Evolutionary conservation across 1,140 invertebrate genomes (phyloP), one percentile per base, ranked within the genome.

Genomic region (Piezodorus guildinii): DNA sequence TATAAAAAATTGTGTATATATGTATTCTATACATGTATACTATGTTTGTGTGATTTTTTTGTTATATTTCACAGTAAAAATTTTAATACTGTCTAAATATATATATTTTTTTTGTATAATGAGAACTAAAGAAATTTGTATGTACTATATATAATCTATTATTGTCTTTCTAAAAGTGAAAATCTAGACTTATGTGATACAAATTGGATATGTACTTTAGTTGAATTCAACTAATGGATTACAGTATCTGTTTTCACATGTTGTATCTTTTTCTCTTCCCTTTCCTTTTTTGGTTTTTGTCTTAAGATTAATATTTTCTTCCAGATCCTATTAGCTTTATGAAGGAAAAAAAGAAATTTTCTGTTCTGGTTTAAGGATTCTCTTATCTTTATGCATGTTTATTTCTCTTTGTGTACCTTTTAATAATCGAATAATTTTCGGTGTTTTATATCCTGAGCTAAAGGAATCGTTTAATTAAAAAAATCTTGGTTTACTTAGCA

Each of bases 161-260:
- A 52, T 64, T 51, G 46, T 62, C 56, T 62, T 65, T 65, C 58
- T 60, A 65, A 65, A 34, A 65, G 46, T 49, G 34, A 49, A 65
- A 39, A 30, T 49, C 43, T 60, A 39, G 27, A 51, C 27, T n/a
- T 60, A 60, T 56, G 58, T 60, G 51, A 46, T 44, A 52, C 59
- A 56, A 56, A 56, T 56, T 56, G 17, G 23, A 56, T 60, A 46
- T 61, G 51, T 63, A 43, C 51, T 34, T 56, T 39, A 45, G 34
- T 63, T 54, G 51, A 63, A 12, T 34, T 49, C 30, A 43, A 43
- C 44, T 58, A 64, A 59, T 58, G n/a, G 44, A 58, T 58, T 64
- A 58, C 34, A 45, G 27, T 46, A 54, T 64, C 30, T 21, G 30
- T 21, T 45, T 45, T 64, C 34, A 23, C 17, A 45, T 64, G 34